Percentiles rank a stretch among this genome's conserved stretches.
Conservation (phyloP, 1,140 invertebrate genomes). For the Matsumurasca onukii region DNA sequence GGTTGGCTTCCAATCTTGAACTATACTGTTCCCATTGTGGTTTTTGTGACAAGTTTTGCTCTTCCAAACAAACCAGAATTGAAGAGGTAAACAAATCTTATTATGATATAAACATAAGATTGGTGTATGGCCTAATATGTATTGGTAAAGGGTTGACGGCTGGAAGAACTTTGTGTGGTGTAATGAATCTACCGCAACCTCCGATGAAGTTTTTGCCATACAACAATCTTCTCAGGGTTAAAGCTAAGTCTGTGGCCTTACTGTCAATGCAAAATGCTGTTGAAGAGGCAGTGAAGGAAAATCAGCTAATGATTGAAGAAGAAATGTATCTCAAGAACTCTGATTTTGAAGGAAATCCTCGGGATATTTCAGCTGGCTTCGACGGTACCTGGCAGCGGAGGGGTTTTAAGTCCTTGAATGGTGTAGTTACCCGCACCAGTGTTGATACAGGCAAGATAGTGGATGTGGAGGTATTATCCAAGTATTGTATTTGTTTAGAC, state of each 20-base stretch:
- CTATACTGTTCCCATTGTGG: background rate
- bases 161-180: slow-evolving; percentile 6
- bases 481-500: slow-evolving; percentile 7
- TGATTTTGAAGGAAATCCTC: no score
- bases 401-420: slow-evolving; percentile 10
- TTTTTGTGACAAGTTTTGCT: background rate
- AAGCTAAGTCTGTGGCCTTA: slow-evolving; percentile 11
- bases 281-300: slow-evolving; percentile 22
- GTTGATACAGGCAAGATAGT: slow-evolving; percentile 2
- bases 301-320: background rate
- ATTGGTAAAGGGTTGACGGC: background rate
- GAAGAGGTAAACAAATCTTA: background rate
- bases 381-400: slow-evolving; percentile 36
- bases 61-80: background rate
- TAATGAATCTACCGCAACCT: slow-evolving; percentile 31
- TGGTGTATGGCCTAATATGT: background rate
- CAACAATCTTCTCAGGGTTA: slow-evolving; percentile 8
- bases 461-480: slow-evolving; percentile 1
- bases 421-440: background rate
- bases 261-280: slow-evolving; percentile 23
- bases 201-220: slow-evolving; percentile 30
- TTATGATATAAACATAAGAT: background rate
- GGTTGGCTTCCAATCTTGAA: background rate
- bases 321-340: background rate
- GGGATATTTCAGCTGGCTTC: slow-evolving; percentile 33